Evolutionary conservation across 2,888 invertebrate genomes (phyloP).

Genomic region (Agonopterix heracliana): DNA sequence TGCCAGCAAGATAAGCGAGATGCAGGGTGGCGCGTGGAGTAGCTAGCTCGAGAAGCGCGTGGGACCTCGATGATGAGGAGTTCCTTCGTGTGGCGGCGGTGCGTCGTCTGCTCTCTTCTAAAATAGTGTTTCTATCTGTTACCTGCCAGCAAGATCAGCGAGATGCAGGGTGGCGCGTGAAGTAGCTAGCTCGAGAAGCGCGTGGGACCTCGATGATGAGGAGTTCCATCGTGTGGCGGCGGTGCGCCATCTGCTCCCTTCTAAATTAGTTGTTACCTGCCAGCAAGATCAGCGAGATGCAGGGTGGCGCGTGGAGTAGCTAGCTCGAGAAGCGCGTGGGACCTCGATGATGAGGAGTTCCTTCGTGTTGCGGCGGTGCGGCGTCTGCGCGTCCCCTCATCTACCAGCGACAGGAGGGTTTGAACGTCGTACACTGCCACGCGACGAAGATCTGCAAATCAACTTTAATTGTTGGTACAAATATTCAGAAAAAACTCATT

Average conservation of each 20-base stretch:
- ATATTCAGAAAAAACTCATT: neutral
- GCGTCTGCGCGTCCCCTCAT: slow-evolving; percentile 77
- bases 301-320: slow-evolving; percentile 77
- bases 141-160: slow-evolving; percentile 69
- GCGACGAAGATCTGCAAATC: slow-evolving; percentile 76
- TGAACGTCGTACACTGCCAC: slow-evolving; percentile 75
- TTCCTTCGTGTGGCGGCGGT: slow-evolving; percentile 86
- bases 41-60: slow-evolving; percentile 80
- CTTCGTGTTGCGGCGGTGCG: slow-evolving; percentile 83
- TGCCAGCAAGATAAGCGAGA: slow-evolving; percentile 68
- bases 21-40: slow-evolving; percentile 75
- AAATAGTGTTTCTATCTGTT: slow-evolving; percentile 54
- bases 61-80: no score
- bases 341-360: slow-evolving; percentile 83
- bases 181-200: slow-evolving; percentile 80
- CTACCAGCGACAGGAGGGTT: slow-evolving; percentile 75
- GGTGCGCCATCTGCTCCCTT: slow-evolving; percentile 70
- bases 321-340: slow-evolving; percentile 83
- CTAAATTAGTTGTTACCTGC: slow-evolving; percentile 61
- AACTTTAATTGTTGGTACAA: neutral
- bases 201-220: slow-evolving; percentile 84
- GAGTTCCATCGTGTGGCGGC: slow-evolving; percentile 84
- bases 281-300: slow-evolving; percentile 70
- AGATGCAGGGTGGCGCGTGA: slow-evolving; percentile 77
- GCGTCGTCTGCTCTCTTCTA: slow-evolving; percentile 54